A percentile compares a stretch with the other conserved stretches of the same genome.
Evolutionary conservation across 1,140 invertebrate species (phyloP).

Genomic region (Limonius californicus): DNA sequence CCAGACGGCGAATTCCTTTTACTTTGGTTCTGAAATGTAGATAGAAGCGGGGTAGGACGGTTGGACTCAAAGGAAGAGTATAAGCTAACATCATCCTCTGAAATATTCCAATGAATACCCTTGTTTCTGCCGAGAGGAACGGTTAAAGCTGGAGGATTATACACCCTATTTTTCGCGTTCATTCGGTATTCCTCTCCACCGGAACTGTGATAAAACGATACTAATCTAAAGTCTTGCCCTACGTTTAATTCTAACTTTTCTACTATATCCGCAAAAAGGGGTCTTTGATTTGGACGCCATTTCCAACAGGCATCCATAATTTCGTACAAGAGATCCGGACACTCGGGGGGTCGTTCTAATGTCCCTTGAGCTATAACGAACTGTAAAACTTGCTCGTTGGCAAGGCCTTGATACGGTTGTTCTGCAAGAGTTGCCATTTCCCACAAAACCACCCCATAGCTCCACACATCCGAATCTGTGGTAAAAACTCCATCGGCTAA

Average conservation of each 20-base stretch:
- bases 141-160: conserved; percentile 36
- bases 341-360: conserved; percentile 58
- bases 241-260: conserved; percentile 56
- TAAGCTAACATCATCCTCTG: conserved; percentile 25
- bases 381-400: conserved; percentile 61
- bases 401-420: conserved; percentile 72
- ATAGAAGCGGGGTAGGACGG: conserved; percentile 15
- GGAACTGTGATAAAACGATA: conserved; percentile 73
- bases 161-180: conserved; percentile 26
- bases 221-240: conserved; percentile 59
- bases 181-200: conserved; percentile 54
- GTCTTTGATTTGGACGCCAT: conserved; percentile 56
- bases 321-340: conserved; percentile 48
- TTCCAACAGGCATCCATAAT: conserved; percentile 51
- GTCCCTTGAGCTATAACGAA: conserved; percentile 63
- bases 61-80: conserved; percentile 16
- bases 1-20: conserved; percentile 3
- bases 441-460: conserved; percentile 71
- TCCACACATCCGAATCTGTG: conserved; percentile 72
- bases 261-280: conserved; percentile 80
- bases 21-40: conserved; percentile 19
- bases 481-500: conserved; percentile 72
- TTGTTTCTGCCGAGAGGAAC: neutral
- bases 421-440: conserved; percentile 72
- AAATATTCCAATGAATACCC: conserved; percentile 21